phyloP scores from a whole-genome alignment of 2,113 vertebrate genomes.

The Piprites chloris region DNA sequence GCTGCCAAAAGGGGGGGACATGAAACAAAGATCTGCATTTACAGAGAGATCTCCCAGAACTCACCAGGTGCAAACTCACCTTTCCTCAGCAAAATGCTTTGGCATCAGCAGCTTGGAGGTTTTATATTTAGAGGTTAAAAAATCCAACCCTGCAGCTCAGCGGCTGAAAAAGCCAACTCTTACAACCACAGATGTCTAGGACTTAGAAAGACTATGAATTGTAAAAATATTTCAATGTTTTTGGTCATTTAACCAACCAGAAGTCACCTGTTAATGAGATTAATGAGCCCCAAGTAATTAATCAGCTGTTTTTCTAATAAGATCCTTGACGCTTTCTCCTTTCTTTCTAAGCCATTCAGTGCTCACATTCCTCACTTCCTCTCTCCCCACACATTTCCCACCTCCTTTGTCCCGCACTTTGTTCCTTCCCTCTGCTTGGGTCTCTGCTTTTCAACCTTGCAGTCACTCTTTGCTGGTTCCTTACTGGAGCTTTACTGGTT shows the following conservation, averaged over 20 bases:
- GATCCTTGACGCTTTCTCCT: background rate
- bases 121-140: background rate
- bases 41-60: background rate
- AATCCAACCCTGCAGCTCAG: background rate
- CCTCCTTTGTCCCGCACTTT: background rate
- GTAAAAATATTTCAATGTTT: background rate
- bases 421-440: background rate
- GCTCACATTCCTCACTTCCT: background rate
- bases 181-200: background rate
- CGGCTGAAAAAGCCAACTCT: background rate
- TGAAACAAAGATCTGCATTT: background rate
- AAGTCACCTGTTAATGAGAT: background rate
- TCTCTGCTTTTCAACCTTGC: background rate
- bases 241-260: background rate
- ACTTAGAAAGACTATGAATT: background rate
- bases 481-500: background rate
- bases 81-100: background rate
- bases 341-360: background rate
- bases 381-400: background rate
- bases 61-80: background rate
- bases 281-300: background rate
- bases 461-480: background rate
- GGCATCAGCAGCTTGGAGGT: background rate
- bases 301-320: background rate
- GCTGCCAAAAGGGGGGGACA: background rate